Evolutionary conservation across 2,113 vertebrate species (phyloP).

Genomic region (Nycticryphes semicollaris): DNA sequence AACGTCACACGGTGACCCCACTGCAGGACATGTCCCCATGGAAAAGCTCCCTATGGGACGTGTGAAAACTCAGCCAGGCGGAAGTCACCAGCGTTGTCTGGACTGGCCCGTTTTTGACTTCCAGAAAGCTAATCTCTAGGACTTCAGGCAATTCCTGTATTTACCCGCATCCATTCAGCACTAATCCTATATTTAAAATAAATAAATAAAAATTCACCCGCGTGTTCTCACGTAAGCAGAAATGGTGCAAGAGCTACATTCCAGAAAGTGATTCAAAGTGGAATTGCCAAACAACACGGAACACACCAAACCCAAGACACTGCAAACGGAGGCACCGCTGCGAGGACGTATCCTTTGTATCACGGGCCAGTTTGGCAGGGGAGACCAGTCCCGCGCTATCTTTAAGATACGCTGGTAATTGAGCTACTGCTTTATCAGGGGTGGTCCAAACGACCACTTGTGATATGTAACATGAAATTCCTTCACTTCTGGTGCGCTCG

Average conservation of each 20-base stretch:
- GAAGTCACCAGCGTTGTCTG: not conserved
- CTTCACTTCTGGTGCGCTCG: not conserved
- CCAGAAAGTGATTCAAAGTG: conserved; percentile 20
- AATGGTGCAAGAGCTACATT: conserved; percentile 23
- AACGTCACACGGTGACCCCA: accelerated
- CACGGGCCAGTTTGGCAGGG: not conserved
- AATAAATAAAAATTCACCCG: not conserved
- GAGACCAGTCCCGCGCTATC: not conserved
- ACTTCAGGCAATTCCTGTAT: conserved; percentile 37
- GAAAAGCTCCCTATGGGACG: not conserved
- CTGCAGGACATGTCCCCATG: accelerated
- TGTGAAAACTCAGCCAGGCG: not conserved
- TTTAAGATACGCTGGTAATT: not conserved
- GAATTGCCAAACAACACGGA: not conserved
- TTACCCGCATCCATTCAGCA: not conserved
- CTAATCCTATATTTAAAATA: not conserved
- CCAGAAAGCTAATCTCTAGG: not conserved
- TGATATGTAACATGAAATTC: conserved; percentile 1
- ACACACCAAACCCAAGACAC: not conserved
- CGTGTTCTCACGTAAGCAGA: not conserved
- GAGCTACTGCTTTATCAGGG: not conserved
- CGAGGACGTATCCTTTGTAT: accelerated
- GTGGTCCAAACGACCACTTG: conserved; percentile 15
- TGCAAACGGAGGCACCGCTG: not conserved
- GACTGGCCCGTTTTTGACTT: conserved; percentile 7